Conservation (phyloP, 2,888 invertebrate species). For the Ophioninae sp. region DNA sequence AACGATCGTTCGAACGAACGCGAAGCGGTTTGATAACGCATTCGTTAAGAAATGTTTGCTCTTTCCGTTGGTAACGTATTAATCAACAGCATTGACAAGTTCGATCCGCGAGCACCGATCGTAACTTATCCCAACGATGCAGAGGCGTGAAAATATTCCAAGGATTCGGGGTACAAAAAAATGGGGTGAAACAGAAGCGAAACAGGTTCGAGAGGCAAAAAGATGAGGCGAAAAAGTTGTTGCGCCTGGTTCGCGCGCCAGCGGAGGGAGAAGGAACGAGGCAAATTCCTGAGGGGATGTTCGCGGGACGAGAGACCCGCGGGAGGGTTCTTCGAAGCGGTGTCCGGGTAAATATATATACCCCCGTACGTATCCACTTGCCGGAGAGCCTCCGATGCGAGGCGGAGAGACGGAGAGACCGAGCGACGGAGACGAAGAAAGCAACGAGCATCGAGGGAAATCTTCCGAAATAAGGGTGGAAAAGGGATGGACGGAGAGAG, state of each 20-base stretch:
- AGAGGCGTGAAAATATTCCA: constrained; percentile 17
- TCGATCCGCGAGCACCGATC: neutral
- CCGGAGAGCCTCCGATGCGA: constrained; percentile 43
- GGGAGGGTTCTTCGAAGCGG: constrained; percentile 51
- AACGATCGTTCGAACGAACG: too few relatives aligned
- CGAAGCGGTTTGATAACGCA: too few relatives aligned
- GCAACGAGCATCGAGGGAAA: constrained; percentile 77
- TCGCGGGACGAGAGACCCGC: constrained; percentile 9
- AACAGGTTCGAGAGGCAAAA: neutral
- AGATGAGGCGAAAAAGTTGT: constrained; percentile 4
- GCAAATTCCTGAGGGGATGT: constrained; percentile 12
- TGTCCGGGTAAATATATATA: constrained; percentile 32
- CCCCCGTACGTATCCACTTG: constrained; percentile 8
- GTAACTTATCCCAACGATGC: neutral
- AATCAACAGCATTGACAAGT: neutral
- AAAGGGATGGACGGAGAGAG: constrained; percentile 39
- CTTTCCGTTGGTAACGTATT: too few relatives aligned
- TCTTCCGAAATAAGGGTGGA: constrained; percentile 72
- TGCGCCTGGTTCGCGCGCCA: neutral
- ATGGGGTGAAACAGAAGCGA: neutral
- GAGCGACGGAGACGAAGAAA: constrained; percentile 57
- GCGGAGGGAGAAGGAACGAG: neutral
- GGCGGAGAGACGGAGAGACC: constrained; percentile 28
- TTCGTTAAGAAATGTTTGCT: too few relatives aligned
- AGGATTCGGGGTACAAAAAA: neutral